Percentiles rank a stretch among this genome's conserved stretches.
These are phyloP conservation scores for Halichoeres trimaculatus DNA, from an alignment of 2,113 vertebrate genomes.

Conservation along the genomic window DNA sequence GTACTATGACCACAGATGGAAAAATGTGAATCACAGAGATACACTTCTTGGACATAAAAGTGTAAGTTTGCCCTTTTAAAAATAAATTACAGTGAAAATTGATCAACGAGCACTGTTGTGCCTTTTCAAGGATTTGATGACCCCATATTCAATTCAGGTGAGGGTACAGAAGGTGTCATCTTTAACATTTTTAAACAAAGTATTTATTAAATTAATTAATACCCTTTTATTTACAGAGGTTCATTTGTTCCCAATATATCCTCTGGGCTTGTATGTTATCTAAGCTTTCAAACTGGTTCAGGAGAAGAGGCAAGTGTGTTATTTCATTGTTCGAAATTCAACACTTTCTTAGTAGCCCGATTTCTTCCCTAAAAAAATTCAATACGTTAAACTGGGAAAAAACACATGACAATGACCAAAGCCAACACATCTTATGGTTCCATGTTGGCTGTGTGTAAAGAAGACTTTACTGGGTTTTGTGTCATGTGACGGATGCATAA, in stretches of 20 bases:
- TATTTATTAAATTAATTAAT: not conserved
- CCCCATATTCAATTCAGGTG: too few species aligned
- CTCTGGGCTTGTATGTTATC: not conserved
- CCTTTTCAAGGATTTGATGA: not conserved
- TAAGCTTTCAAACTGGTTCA: not conserved
- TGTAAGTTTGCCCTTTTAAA: not conserved
- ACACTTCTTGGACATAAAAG: not conserved
- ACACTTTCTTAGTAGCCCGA: not conserved
- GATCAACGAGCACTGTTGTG: too few species aligned
- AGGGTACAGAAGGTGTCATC: too few species aligned
- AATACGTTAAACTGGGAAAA: not conserved
- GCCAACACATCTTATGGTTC: not conserved
- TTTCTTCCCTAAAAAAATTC: not conserved
- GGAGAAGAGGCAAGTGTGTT: not conserved
- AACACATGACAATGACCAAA: not conserved
- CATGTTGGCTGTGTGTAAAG: not conserved
- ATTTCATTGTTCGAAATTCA: not conserved
- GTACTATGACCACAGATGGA: not conserved
- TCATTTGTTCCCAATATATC: not conserved
- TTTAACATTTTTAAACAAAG: too few species aligned
- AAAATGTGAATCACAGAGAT: not conserved
- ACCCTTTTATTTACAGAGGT: not conserved
- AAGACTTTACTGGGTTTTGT: constrained; percentile 14
- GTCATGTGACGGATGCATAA: constrained; percentile 68
- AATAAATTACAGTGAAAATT: not conserved